phyloP scores from a whole-genome alignment of 2,797 vertebrate species.

The Squalus acanthias region DNA sequence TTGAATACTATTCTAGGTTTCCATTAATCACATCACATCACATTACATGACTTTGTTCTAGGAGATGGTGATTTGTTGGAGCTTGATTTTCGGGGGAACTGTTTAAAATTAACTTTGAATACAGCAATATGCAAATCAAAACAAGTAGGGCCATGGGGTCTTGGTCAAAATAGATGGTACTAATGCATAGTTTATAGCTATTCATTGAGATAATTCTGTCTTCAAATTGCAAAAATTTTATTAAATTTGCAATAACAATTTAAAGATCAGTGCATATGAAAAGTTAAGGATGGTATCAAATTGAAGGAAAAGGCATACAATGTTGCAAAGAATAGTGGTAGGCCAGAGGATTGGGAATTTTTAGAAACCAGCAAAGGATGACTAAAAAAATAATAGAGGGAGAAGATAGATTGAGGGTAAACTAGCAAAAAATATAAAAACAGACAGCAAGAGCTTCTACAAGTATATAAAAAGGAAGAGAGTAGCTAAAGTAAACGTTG shows the following conservation, averaged over 20 bases:
- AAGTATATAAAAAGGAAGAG: too few species aligned
- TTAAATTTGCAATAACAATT: background rate
- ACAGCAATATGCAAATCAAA: background rate
- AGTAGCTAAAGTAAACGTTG: too few species aligned
- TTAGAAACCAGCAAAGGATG: too few species aligned
- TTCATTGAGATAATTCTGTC: background rate
- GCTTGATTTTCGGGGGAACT: background rate
- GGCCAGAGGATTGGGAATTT: too few species aligned
- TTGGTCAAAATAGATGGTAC: background rate
- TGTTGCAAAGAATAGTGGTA: too few species aligned
- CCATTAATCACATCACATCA: background rate
- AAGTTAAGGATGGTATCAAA: too few species aligned
- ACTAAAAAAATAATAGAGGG: too few species aligned
- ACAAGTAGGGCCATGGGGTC: background rate
- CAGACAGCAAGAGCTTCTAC: too few species aligned
- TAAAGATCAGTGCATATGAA: background rate
- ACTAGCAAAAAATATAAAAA: too few species aligned
- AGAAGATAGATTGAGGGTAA: too few species aligned
- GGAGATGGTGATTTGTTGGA: background rate
- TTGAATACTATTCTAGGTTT: background rate
- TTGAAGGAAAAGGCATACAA: too few species aligned
- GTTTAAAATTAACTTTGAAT: background rate
- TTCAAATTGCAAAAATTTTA: background rate
- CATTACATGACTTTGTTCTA: background rate
- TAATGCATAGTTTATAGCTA: background rate